Evolutionary conservation across 2,888 invertebrate genomes (phyloP).

Genomic region (Ormyrus nitidulus): DNA sequence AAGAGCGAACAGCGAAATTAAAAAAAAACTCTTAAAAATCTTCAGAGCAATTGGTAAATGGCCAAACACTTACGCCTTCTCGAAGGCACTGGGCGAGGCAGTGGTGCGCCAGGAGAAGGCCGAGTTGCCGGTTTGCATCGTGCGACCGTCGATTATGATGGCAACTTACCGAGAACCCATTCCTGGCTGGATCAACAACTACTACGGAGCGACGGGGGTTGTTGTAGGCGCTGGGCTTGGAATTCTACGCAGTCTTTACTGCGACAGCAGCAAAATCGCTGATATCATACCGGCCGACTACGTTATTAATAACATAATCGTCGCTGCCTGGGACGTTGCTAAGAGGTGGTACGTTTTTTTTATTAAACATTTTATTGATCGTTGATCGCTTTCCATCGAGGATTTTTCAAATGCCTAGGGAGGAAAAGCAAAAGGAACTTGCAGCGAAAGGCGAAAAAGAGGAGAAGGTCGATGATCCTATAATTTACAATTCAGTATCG

Average conservation of each 20-base stretch:
- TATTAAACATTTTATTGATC: neutral
- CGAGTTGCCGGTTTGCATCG: slow-evolving; percentile 81
- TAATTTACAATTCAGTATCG: slow-evolving; percentile 91
- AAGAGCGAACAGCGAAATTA: neutral
- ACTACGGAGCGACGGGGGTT: slow-evolving; percentile 82
- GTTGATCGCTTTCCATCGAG: neutral
- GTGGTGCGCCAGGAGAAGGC: slow-evolving; percentile 77
- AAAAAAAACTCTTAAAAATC: neutral
- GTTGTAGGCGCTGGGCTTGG: slow-evolving; percentile 78
- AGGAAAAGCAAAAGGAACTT: slow-evolving; percentile 37
- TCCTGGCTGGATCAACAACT: slow-evolving; percentile 83
- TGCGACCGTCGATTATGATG: slow-evolving; percentile 82
- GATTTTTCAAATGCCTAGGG: slow-evolving; percentile 37
- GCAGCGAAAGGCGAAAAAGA: neutral
- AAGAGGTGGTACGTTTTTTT: slow-evolving; percentile 60
- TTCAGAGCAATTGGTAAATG: slow-evolving; percentile 77
- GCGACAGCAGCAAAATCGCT: slow-evolving; percentile 77
- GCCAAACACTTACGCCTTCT: slow-evolving; percentile 86
- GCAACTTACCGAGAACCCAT: slow-evolving; percentile 75
- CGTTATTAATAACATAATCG: slow-evolving; percentile 80
- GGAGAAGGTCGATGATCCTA: slow-evolving; percentile 72
- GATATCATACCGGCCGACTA: slow-evolving; percentile 85
- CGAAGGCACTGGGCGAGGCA: slow-evolving; percentile 84
- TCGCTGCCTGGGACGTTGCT: slow-evolving; percentile 78
- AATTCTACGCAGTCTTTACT: slow-evolving; percentile 79